Percentiles rank a stretch among this genome's conserved stretches.
These are phyloP conservation scores for Chrysolina haemoptera DNA, from an alignment of 2,888 invertebrate species.

Conservation along the genomic window DNA sequence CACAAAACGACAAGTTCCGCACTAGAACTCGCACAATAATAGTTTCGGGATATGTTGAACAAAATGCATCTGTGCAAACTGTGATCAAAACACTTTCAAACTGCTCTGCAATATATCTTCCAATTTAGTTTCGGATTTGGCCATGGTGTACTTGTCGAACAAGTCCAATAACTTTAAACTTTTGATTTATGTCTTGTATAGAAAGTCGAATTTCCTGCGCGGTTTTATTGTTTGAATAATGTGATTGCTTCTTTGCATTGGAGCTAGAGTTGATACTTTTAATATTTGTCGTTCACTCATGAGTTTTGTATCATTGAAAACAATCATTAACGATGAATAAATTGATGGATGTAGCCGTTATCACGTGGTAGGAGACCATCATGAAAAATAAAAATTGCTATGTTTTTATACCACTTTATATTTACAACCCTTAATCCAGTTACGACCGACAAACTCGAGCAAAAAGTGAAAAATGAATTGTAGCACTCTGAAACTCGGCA, in stretches of 20 bases:
- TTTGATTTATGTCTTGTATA: constrained; percentile 3
- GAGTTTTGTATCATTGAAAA: too few species aligned
- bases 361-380: too few species aligned
- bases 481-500: too few species aligned
- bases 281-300: too few species aligned
- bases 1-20: background rate
- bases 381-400: too few species aligned
- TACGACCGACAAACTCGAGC: too few species aligned
- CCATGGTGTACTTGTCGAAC: constrained; percentile 14
- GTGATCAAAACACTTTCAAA: constrained; percentile 28
- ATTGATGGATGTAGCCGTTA: too few species aligned
- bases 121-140: background rate
- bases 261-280: too few species aligned
- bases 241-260: background rate
- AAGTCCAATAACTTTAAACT: constrained; percentile 18
- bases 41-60: constrained; percentile 23
- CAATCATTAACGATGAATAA: too few species aligned
- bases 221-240: constrained; percentile 5
- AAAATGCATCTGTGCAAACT: constrained; percentile 12
- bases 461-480: too few species aligned
- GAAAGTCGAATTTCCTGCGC: background rate
- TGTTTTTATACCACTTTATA: too few species aligned
- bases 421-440: too few species aligned
- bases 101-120: constrained; percentile 18
- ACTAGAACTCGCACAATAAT: background rate